Evolutionary conservation across 2,797 vertebrate genomes (phyloP).

Genomic region (Betta splendens): DNA sequence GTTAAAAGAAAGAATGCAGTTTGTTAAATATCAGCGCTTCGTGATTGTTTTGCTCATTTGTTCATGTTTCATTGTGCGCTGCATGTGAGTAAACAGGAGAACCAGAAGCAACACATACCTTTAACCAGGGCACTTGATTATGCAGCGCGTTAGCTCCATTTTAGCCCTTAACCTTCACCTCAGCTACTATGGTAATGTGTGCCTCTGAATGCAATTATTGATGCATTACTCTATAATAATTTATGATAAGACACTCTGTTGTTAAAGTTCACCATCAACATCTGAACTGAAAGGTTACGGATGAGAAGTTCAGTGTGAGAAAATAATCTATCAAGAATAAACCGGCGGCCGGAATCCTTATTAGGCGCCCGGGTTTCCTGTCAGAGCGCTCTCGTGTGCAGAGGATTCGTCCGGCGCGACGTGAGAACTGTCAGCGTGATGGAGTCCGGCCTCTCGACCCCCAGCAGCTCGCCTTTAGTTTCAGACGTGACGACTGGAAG

Average conservation of each 20-base stretch:
- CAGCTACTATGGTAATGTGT: conserved; percentile 1
- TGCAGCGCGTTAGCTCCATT: conserved; percentile 11
- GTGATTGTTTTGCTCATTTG: background rate
- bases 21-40: conserved; percentile 2
- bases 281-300: conserved; percentile 31
- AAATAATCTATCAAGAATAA: conserved; percentile 15
- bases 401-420: conserved; percentile 32
- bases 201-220: conserved; percentile 19
- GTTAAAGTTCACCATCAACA: conserved; percentile 34
- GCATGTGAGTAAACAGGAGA: conserved; percentile 24
- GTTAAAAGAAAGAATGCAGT: background rate
- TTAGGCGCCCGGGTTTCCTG: conserved; percentile 41
- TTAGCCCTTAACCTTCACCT: conserved; percentile 17
- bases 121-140: conserved; percentile 28
- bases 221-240: conserved; percentile 8
- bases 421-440: conserved; percentile 20
- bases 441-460: conserved; percentile 32
- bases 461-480: conserved; percentile 1
- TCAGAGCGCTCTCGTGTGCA: conserved; percentile 22
- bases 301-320: conserved; percentile 24
- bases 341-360: conserved; percentile 25
- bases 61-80: conserved; percentile 6
- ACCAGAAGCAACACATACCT: background rate
- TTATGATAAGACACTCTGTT: conserved; percentile 2
- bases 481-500: background rate